Base-by-base conservation (phyloP, 2,888 invertebrate genomes). In the Apoda limacodes region DNA sequence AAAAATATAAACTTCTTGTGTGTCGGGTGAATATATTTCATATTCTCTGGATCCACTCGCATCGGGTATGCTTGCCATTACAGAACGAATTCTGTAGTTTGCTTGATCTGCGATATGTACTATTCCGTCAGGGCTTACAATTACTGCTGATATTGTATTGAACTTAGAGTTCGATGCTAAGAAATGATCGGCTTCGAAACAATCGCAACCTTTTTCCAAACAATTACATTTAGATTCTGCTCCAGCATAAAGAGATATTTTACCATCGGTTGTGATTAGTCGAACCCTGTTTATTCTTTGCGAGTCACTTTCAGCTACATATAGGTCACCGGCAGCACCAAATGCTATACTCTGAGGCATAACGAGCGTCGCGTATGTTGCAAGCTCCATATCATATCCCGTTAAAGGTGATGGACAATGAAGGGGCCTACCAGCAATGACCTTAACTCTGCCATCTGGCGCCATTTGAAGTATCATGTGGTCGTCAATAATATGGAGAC, bases 31-130 rank as follows among this genome's bases (percentile, higher is more conserved):
- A 52, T 93, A 93, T 34, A 99, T 95, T 63, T 96, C 94, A 60
- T 97, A 98, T 56, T 94, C 93, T 24, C 93, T 82, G 0, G 90
- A 85, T 1, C 87, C 85, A 48, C 91, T 92, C 0, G 93, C 90
- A 45, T 93, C 92, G 0, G 94, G 94, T 37, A 94, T 93, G 50
- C 92, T 92, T 0, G 93, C 92, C 86, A 90, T 92, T 0, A 94
- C 92, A 0, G 93, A 93, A 22, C 94, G 83, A 30, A 94, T 92
- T 49, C 94, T 85, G 52, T 93, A 92, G 57, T 93, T 93, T 1
- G 92, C 96, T 72, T 96, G 95, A 65, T 99, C 98, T 1, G 96
- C 95, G 29, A 99, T 92, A 50, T 98, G 95, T 0, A 99, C 89
- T 13, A 93, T 89, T 0, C 97, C 95, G 58, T 96, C 95, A 0